A percentile compares a stretch with the other conserved stretches of the same genome.
Evolutionary conservation across 2,888 invertebrate genomes (phyloP).

Genomic region (Oligia latruncula): DNA sequence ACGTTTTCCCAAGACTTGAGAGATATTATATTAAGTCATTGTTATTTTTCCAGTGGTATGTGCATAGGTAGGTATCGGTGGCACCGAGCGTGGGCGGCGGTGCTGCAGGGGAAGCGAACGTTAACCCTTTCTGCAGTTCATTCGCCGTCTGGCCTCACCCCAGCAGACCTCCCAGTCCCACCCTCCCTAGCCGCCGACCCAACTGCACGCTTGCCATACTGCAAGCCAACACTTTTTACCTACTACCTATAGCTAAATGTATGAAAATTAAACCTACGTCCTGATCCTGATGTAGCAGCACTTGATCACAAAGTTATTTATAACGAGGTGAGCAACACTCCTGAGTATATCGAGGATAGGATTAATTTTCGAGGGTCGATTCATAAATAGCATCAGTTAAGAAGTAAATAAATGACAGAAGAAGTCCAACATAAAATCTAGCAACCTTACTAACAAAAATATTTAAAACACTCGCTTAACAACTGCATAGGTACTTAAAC

Average conservation of each 20-base stretch:
- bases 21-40: constrained; percentile 31
- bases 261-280: constrained; percentile 33
- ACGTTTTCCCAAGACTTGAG: constrained; percentile 16
- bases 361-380: neutral
- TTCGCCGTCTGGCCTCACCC: constrained; percentile 91
- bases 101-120: constrained; percentile 90
- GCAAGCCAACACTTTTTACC: constrained; percentile 82
- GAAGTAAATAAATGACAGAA: neutral
- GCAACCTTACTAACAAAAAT: too few relatives aligned
- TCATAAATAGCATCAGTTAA: neutral
- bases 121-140: constrained; percentile 91
- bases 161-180: constrained; percentile 80
- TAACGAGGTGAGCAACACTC: neutral
- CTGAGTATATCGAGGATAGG: neutral
- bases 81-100: constrained; percentile 81
- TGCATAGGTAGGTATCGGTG: constrained; percentile 73
- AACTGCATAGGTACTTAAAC: too few relatives aligned
- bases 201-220: constrained; percentile 84
- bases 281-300: constrained; percentile 2
- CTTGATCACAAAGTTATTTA: constrained; percentile 3
- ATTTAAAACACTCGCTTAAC: too few relatives aligned
- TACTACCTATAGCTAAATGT: constrained; percentile 56
- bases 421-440: too few relatives aligned
- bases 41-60: constrained; percentile 46
- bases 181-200: constrained; percentile 79